A percentile compares a stretch with the other conserved stretches of the same genome.
Evolutionary conservation across 2,797 vertebrate species (phyloP).

Genomic region (Arvicola amphibius): DNA sequence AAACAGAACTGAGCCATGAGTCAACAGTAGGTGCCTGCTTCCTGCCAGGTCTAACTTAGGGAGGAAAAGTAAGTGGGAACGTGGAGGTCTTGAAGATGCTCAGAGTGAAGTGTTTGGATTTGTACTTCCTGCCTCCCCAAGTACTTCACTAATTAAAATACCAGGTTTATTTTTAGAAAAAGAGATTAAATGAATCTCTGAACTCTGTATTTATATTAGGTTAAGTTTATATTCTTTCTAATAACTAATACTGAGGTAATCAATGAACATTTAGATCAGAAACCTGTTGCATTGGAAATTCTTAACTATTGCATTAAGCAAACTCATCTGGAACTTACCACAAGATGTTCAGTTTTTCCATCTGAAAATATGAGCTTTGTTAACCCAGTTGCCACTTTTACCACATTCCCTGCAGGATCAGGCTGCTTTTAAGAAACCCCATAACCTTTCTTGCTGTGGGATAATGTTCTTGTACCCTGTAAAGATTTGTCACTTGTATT

Average conservation of each 20-base stretch:
- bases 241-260: background rate
- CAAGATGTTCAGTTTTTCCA: background rate
- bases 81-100: background rate
- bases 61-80: slow-evolving; percentile 23
- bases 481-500: too few relatives aligned
- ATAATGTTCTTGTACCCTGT: too few relatives aligned
- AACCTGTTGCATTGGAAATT: background rate
- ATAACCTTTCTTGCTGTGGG: too few relatives aligned
- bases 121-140: background rate
- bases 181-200: background rate
- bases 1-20: background rate
- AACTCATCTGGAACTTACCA: background rate
- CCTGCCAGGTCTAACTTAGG: background rate
- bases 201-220: background rate
- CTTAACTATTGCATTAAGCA: slow-evolving; percentile 21
- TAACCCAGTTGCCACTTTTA: background rate
- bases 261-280: slow-evolving; percentile 32
- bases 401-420: background rate
- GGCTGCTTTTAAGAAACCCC: too few relatives aligned
- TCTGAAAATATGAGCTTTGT: background rate
- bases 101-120: background rate
- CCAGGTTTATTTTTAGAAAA: background rate
- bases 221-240: background rate
- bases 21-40: background rate
- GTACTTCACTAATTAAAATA: slow-evolving; percentile 33